Evolutionary conservation across 2,113 vertebrate genomes (phyloP), one percentile per base, ranked within the genome.

Genomic region (Saguinus midas): DNA sequence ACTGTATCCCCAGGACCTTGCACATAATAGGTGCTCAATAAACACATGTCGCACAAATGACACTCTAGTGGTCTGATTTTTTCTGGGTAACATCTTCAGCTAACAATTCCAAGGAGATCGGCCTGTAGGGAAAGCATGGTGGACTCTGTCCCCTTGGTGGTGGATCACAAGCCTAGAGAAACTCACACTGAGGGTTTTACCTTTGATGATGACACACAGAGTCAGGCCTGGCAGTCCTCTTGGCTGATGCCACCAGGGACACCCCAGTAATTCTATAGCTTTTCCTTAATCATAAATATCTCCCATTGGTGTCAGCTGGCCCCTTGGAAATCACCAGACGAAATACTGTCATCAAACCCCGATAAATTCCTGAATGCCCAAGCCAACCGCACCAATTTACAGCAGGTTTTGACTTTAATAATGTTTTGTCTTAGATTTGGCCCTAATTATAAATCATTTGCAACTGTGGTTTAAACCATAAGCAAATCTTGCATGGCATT

Each of bases 391-490:
- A 27, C 95, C 98, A 97, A 98, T 98, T 98, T 98, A 98, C 97
- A 81, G 94, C n/a, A 97, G 96, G 97, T 68, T 98, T 98, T 97
- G 98, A 98, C 97, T 98, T 98, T 98, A 98, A 98, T 98, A 98
- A 98, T 98, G 98, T 98, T 98, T 98, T 98, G 98, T 98, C 98
- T 98, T 98, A 97, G 97, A 98, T 98, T 98, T 98, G 96, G 97
- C 96, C 97, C 91, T 98, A 98, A 98, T 98, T 98, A 98, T 99
- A 98, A 98, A 98, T 98, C 98, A 98, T 97, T 97, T 95, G 97
- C 97, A 95, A 98, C 97, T 98, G 96, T 98, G 97, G 98, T 97
- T 98, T 98, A 98, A 98, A 98, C 98, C 98, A 98, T 98, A 98
- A 98, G 98, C 98, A 98, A 98, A 98, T 98, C 98, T 98, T 97